A percentile compares a stretch with the other conserved stretches of the same genome.
Evolutionary conservation across 2,797 vertebrate species (phyloP).

Genomic region (Tokudaia tokunoshimensis): DNA sequence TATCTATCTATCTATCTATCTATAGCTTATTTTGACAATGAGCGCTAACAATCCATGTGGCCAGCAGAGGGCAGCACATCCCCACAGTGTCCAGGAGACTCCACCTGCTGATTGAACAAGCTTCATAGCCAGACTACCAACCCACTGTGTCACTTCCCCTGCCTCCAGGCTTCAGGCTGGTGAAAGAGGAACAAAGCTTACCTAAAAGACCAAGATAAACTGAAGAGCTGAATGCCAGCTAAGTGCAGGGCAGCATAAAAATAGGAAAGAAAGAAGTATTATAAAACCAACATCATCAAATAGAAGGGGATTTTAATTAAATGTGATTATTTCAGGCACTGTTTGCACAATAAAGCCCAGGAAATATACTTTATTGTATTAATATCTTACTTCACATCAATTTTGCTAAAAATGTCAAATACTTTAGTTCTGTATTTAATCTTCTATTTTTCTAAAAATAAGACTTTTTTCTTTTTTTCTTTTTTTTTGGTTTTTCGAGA

Average conservation of each 20-base stretch:
- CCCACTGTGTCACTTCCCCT: neutral
- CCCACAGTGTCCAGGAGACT: constrained; percentile 4
- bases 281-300: neutral
- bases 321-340: constrained; percentile 3
- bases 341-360: constrained; percentile 11
- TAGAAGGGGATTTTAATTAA: constrained; percentile 43
- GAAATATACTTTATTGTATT: constrained; percentile 10
- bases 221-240: neutral
- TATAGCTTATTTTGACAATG: neutral
- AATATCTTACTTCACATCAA: constrained; percentile 15
- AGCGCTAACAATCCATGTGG: constrained; percentile 66
- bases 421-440: neutral
- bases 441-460: constrained; percentile 16
- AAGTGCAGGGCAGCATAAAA: neutral
- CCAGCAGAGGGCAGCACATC: constrained; percentile 89
- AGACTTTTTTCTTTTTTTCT: neutral
- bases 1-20: neutral
- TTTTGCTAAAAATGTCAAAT: constrained; percentile 58
- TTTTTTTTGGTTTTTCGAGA: too few species aligned
- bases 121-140: neutral
- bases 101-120: fast-evolving
- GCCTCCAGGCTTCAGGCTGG: neutral
- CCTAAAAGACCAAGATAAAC: constrained; percentile 26
- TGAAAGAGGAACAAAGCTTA: neutral
- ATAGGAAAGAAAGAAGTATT: neutral